Conservation (phyloP, 2,888 invertebrate genomes). For the Dynastes hyllus region DNA sequence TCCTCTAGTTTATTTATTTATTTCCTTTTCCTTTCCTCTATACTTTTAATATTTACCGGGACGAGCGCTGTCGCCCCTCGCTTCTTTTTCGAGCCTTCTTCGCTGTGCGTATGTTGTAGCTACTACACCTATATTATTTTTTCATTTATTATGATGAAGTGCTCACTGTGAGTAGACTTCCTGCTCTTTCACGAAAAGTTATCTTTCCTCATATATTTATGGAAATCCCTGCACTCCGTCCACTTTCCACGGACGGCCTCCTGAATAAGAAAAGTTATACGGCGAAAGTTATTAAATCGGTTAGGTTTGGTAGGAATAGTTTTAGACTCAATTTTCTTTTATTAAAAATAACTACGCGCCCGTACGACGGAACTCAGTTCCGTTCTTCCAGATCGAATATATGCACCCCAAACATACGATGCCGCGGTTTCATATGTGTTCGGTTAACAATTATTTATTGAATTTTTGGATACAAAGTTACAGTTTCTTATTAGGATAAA, state of each 20-base stretch:
- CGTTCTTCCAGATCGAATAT: background rate
- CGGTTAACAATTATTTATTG: constrained; percentile 3
- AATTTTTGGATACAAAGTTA: too few species aligned
- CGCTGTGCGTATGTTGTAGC: too few species aligned
- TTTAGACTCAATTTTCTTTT: constrained; percentile 27
- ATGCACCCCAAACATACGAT: too few species aligned
- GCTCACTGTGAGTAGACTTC: constrained; percentile 10
- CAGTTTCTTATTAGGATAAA: too few species aligned
- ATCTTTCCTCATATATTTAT: constrained; percentile 24
- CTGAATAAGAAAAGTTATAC: constrained; percentile 25
- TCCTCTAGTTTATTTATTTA: constrained; percentile 7
- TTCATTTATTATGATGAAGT: constrained; percentile 34
- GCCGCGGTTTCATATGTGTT: background rate
- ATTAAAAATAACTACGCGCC: constrained; percentile 37
- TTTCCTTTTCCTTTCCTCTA: background rate
- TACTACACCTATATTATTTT: constrained; percentile 14
- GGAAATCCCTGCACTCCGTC: background rate
- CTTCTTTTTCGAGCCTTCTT: too few species aligned
- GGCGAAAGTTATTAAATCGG: constrained; percentile 30
- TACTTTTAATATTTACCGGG: background rate
- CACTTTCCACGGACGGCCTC: background rate
- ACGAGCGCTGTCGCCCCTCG: too few species aligned
- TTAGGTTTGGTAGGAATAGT: constrained; percentile 27
- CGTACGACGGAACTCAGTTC: background rate
- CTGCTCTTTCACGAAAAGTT: background rate